Base-by-base conservation (phyloP, 2,888 invertebrate genomes). In the Myathropa florea region DNA sequence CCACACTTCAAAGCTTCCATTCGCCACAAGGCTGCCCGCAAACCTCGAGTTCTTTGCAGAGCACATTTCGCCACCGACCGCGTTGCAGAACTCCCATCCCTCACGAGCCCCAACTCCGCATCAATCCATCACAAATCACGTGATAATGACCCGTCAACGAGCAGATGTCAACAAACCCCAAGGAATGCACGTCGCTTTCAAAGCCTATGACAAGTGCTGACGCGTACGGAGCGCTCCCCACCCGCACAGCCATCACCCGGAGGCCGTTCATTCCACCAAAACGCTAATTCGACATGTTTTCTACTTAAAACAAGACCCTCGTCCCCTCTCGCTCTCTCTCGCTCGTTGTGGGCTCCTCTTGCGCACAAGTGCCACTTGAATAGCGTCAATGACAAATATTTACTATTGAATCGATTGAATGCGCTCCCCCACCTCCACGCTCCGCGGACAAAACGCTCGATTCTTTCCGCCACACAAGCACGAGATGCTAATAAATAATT, bases 381-480 rank as follows among this genome's bases (percentile, higher is more conserved):
- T 10, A 73, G 63, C 73, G 63, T 63, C 73, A 73, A 72, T 72
- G 72, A 72, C 72, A 72, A 72, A 72, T 63, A 72, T 72, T 72
- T 46, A 53, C 61, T 53, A 53, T 63, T 63, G 53, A 55, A 24
- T 46, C 46, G 1, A 46, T 46, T 46, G 46, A 46, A 46, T 18
- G 46, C 24, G 59, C 36, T 57, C 57, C 33, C 33, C 36, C 24
- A 1, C 4, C 9, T 24, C 26, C 21, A 0, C 18, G 12, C 36
- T 26, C 10, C 12, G 26, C 14, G 9, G 24, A 0, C 46, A 18
- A 18, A 7, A 7, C 18, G 18, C 12, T 46, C 46, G 18, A 46
- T 46, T 46, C 46, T 46, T 46, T 46, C 46, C 46, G 46, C 18
- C 18, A 46, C 46, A 18, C 18, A 46, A 18, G n/a, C 7, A 7